Base-by-base conservation (phyloP, 2,888 invertebrate species). In the Tetramorium bicarinatum region DNA sequence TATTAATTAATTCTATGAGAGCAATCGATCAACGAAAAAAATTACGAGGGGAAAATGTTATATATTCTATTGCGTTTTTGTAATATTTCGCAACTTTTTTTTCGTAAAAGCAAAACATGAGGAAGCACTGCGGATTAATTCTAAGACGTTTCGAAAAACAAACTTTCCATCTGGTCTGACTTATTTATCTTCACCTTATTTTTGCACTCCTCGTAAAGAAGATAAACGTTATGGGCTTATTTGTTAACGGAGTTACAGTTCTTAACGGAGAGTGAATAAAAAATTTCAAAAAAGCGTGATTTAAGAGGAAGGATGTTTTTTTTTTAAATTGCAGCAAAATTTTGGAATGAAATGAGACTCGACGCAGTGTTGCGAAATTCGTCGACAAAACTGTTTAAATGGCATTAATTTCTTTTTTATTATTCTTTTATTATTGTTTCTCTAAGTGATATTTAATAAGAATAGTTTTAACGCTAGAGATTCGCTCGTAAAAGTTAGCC, bases 131-230 rank as follows among this genome's bases (percentile, higher is more conserved):
- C 18, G 56, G 11, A 59, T 34, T 79, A 59, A 61, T 80, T 69
- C 71, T 44, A 80, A 79, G 47, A 44, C 9, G 72, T 38, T 72
- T 67, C 56, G 34, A 38, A 9, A 44, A 59, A 59, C 72, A 47
- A 71, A 71, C 34, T 71, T 59, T 79, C 49, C 59, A 61, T 61
- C 59, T 38, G 59, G 38, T 47, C 21, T 18, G 71, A 80, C 25
- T 80, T 80, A 80, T 80, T 80, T 80, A 80, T 34, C 47, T 8
- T 72, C 6, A 9, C 47, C 49, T 72, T 59, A 47, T 59, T 59
- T 72, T 72, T 56, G 54, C 44, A 25, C 9, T 25, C 2, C 56
- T 34, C 3, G 18, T 49, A 80, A 80, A 38, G 59, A 47, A 47
- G 38, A 61, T 69, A 47, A 79, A 79, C 41, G 66, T 9, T 54